Evolutionary conservation across 2,113 vertebrate species (phyloP).

Genomic region (Corythornis cristatus): DNA sequence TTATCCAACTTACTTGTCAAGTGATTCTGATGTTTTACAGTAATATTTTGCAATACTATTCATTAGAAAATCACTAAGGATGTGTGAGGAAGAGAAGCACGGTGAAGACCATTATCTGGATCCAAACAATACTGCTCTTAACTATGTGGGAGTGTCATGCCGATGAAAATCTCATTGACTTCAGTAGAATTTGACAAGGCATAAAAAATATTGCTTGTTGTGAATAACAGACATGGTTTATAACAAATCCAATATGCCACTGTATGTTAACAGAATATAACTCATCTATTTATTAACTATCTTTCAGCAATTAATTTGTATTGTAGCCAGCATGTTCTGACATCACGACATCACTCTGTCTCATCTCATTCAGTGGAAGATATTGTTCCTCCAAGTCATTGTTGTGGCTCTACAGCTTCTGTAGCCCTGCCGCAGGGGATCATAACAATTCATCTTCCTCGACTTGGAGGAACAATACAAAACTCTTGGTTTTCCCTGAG

Average conservation of each 20-base stretch:
- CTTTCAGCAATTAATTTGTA: background rate
- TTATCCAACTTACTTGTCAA: background rate
- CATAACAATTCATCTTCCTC: too few species aligned
- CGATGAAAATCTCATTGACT: background rate
- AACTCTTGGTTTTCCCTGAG: too few species aligned
- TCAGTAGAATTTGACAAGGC: background rate
- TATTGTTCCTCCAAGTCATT: too few species aligned
- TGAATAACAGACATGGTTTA: background rate
- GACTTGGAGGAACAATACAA: too few species aligned
- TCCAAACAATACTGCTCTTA: background rate
- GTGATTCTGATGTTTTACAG: background rate
- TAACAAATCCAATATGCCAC: background rate
- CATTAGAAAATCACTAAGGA: background rate
- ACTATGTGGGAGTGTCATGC: background rate
- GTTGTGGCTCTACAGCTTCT: too few species aligned
- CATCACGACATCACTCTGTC: constrained; percentile 14
- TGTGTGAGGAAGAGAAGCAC: background rate
- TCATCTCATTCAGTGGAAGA: too few species aligned
- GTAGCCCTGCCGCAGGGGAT: too few species aligned
- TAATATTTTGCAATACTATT: background rate
- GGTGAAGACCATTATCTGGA: background rate
- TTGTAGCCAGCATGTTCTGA: constrained; percentile 50
- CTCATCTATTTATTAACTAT: background rate
- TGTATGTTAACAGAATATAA: background rate
- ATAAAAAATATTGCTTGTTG: background rate